Evolutionary conservation across 2,797 vertebrate species (phyloP).

Genomic region (Poecilia wingei): DNA sequence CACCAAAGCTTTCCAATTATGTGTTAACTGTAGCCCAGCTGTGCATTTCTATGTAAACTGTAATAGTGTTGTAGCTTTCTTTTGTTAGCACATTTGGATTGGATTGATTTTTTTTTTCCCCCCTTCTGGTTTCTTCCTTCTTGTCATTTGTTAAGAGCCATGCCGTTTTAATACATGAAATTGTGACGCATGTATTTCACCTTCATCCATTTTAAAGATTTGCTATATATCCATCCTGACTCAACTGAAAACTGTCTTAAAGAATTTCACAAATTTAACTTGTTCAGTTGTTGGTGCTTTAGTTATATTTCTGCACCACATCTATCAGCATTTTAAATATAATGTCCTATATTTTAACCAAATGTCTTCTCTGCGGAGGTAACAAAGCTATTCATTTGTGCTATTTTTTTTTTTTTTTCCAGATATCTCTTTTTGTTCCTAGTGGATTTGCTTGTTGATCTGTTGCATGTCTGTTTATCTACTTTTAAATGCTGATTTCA

Average conservation of each 20-base stretch:
- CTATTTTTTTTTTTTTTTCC: neutral
- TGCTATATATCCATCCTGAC: neutral
- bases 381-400: slow-evolving; percentile 31
- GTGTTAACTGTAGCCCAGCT: slow-evolving; percentile 49
- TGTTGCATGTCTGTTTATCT: slow-evolving; percentile 73
- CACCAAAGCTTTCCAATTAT: neutral
- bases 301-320: neutral
- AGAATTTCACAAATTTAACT: neutral
- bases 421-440: slow-evolving; percentile 33
- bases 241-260: neutral
- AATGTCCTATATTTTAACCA: neutral
- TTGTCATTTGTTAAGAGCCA: neutral
- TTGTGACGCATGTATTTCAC: neutral
- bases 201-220: neutral
- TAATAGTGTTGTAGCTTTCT: slow-evolving; percentile 47
- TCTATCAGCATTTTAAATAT: neutral
- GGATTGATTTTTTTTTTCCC: neutral
- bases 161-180: neutral
- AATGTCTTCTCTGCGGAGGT: neutral
- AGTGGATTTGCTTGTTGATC: slow-evolving; percentile 59
- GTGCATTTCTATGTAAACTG: slow-evolving; percentile 48
- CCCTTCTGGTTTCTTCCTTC: too few species aligned
- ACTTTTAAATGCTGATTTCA: slow-evolving; percentile 61
- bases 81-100: slow-evolving; percentile 39
- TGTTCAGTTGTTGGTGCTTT: neutral